Evolutionary conservation across 2,113 vertebrate species (phyloP).

Genomic region (Haemorhous mexicanus): DNA sequence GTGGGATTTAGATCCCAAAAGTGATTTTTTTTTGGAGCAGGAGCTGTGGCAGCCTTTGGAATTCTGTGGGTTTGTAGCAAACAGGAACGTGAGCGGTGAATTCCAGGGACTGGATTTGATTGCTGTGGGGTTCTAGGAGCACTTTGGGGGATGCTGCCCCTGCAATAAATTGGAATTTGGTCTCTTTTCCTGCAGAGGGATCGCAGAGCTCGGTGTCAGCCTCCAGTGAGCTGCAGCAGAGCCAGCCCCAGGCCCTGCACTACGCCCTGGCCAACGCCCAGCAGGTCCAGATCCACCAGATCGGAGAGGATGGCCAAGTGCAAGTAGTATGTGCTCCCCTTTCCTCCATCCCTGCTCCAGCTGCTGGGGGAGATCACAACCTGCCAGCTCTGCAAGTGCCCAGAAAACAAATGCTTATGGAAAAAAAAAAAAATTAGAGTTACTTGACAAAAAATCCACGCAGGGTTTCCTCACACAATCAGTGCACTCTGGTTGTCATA

Average conservation of each 20-base stretch:
- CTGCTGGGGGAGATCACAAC: too few species aligned
- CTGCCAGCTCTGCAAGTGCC: accelerated
- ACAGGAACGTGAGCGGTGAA: accelerated
- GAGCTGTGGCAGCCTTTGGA: not conserved
- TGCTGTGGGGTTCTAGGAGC: accelerated
- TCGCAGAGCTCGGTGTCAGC: conserved; percentile 73
- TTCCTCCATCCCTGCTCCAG: not conserved
- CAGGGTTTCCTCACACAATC: not conserved
- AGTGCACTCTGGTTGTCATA: accelerated
- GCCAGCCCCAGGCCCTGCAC: conserved; percentile 88
- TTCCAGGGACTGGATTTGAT: not conserved
- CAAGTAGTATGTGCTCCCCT: conserved; percentile 87
- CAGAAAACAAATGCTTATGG: not conserved
- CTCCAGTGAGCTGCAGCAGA: conserved; percentile 80
- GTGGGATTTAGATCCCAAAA: not conserved
- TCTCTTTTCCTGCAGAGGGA: conserved; percentile 57
- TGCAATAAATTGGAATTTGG: not conserved
- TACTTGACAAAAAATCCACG: not conserved
- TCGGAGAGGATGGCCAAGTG: conserved; percentile 95
- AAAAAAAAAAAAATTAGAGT: too few species aligned
- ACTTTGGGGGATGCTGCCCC: accelerated
- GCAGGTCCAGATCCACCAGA: conserved; percentile 97
- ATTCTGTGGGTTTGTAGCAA: not conserved
- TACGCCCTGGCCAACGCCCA: conserved; percentile 91
- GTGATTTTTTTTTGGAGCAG: not conserved